A percentile compares a stretch with the other conserved stretches of the same genome.
These are phyloP conservation scores for Stenotaenia linearis DNA, from an alignment of 2,888 invertebrate species.

Conservation along the genomic window DNA sequence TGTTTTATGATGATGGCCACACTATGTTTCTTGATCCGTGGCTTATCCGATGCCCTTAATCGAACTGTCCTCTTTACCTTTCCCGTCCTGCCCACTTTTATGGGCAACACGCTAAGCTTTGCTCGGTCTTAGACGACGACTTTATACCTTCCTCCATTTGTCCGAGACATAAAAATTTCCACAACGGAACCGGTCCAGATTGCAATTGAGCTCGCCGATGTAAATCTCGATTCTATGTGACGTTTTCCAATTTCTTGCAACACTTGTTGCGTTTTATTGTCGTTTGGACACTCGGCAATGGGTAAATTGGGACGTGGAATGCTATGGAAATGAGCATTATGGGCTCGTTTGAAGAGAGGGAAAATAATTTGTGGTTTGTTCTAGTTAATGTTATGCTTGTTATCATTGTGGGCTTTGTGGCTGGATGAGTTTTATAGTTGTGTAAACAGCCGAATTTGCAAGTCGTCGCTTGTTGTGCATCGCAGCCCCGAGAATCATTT, in stretches of 20 bases:
- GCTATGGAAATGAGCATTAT: neutral
- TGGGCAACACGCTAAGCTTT: neutral
- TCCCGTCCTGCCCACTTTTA: neutral
- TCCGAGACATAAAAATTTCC: neutral
- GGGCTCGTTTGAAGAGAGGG: neutral
- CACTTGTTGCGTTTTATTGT: neutral
- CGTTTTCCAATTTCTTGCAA: neutral
- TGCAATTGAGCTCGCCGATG: neutral
- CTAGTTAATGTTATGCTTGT: neutral
- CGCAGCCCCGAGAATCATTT: no score
- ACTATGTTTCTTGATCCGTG: neutral
- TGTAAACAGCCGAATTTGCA: no score
- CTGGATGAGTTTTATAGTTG: no score
- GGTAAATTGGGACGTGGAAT: neutral
- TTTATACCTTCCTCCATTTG: neutral
- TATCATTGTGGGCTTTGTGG: neutral
- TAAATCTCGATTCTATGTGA: neutral
- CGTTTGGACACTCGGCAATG: neutral
- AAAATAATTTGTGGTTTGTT: neutral
- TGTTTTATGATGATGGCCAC: neutral
- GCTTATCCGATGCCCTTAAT: neutral
- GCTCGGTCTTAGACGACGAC: neutral
- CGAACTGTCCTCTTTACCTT: neutral
- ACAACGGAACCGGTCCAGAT: neutral
- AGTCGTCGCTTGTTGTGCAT: no score